Evolutionary conservation across 1,140 invertebrate species (phyloP), one percentile per base, ranked within the genome.

Genomic region (Thaumatotibia leucotreta): DNA sequence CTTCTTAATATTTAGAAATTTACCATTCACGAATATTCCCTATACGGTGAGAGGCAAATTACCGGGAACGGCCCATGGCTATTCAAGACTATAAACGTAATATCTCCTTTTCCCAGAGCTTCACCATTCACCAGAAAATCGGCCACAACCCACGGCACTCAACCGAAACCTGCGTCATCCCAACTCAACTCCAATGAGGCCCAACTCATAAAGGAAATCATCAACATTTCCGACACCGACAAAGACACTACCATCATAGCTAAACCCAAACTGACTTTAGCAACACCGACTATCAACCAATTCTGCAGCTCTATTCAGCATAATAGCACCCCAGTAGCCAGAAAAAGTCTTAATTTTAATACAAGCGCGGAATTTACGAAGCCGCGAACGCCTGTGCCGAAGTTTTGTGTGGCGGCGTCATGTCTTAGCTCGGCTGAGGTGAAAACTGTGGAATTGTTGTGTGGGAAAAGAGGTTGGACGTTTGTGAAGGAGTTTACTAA

Each of bases 301-400:
- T 90, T 91, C 75, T 81, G 80, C 24, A 77, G 80, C 69, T 74
- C 85, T 35, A 81, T 90, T 10, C 82, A 82, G 49, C 76, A 84
- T 58, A 86, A 88, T 29, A 90, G 87, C 0, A 91, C 88, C 1
- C 89, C 89, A 1, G 50, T 88, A 1, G 86, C 84, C 0, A 77
- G 79, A 52, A 89, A 89, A 67, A 88, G 88, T 2, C 74, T 91
- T 1, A 83, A 86, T 63, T 91, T 85, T 64, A n/a, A n/a, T n/a
- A n/a, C n/a, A n/a, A n/a, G n/a, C n/a, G n/a, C n/a, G n/a, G 39
- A 45, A 4, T 45, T 45, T 8, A 20, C 39, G 39, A 45, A 45
- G 39, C 39, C 39, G 4, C 4, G 39, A 45, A 9, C 39, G 5
- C 39, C 39, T 9, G 14, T 39, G 6, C 66, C 73, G 14, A 77